Percentiles rank a stretch among this genome's conserved stretches.
Conservation (phyloP, 30 jellyfish, hydroid and myxozoan genomes). For the Hydra vulgaris region DNA sequence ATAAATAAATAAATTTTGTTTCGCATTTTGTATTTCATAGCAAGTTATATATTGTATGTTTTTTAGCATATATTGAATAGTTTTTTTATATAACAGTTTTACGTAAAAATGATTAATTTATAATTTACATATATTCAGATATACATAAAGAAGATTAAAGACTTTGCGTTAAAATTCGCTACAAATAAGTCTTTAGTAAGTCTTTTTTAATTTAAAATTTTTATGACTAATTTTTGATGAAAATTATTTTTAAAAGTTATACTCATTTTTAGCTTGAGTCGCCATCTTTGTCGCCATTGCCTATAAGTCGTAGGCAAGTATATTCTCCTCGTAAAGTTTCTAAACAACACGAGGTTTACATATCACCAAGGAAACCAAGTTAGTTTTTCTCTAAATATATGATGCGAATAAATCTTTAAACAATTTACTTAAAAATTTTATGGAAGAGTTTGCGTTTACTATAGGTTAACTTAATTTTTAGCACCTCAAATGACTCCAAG, state of each 20-base stretch:
- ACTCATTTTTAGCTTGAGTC: slow-evolving; percentile 80
- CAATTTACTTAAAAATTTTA: too few species aligned
- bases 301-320: slow-evolving; percentile 63
- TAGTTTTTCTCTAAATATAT: slow-evolving; percentile 4
- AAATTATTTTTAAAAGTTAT: too few species aligned
- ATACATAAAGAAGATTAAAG: slow-evolving; percentile 70
- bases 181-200: slow-evolving; percentile 58
- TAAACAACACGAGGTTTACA: slow-evolving; percentile 53
- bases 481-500: slow-evolving; percentile 58
- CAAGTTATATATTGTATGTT: too few species aligned
- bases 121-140: slow-evolving; percentile 18
- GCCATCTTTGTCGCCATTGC: slow-evolving; percentile 91
- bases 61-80: too few species aligned
- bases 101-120: too few species aligned
- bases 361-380: slow-evolving; percentile 87
- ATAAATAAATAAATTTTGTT: too few species aligned
- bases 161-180: slow-evolving; percentile 77
- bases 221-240: too few species aligned
- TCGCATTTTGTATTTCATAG: too few species aligned
- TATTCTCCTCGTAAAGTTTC: slow-evolving; percentile 91
- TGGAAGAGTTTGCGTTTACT: too few species aligned
- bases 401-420: too few species aligned
- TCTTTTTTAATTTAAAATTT: not conserved
- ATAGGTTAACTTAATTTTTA: too few species aligned
- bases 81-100: too few species aligned